Evolutionary conservation across 2,888 invertebrate species (phyloP).

Genomic region (Pecten maximus): DNA sequence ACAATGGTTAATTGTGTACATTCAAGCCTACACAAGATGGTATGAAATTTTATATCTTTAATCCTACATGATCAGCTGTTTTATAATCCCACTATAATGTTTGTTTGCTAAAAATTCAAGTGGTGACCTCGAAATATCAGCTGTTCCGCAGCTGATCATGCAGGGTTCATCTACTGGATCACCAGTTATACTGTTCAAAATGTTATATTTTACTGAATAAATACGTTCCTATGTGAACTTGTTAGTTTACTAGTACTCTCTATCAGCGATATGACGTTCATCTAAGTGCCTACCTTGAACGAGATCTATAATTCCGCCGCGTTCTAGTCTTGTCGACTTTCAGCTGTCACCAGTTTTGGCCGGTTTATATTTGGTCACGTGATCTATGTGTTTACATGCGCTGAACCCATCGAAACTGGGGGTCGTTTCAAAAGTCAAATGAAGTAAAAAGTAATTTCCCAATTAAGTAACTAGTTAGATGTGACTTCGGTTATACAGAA

Average conservation of each 20-base stretch:
- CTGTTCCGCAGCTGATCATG: background rate
- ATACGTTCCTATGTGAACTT: background rate
- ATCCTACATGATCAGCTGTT: background rate
- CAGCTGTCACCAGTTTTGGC: constrained; percentile 45
- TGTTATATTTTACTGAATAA: background rate
- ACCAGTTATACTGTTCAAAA: background rate
- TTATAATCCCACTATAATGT: background rate
- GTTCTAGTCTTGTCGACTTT: constrained; percentile 7
- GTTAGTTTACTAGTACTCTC: background rate
- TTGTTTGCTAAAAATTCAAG: constrained; percentile 8
- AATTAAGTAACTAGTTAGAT: background rate
- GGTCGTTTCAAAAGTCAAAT: background rate
- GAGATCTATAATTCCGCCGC: background rate
- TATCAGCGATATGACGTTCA: background rate
- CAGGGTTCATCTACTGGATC: background rate
- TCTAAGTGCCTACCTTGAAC: background rate
- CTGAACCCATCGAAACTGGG: background rate
- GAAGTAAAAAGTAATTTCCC: background rate
- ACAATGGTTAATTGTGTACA: background rate
- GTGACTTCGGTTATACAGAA: background rate
- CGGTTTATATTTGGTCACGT: constrained; percentile 48
- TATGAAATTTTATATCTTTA: background rate
- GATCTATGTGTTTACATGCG: constrained; percentile 37
- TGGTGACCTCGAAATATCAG: constrained; percentile 21
- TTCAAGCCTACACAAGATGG: background rate